These are phyloP conservation scores for Drosophila rhopaloa DNA, from an alignment of 1,140 invertebrate genomes.

Conservation along the genomic window DNA sequence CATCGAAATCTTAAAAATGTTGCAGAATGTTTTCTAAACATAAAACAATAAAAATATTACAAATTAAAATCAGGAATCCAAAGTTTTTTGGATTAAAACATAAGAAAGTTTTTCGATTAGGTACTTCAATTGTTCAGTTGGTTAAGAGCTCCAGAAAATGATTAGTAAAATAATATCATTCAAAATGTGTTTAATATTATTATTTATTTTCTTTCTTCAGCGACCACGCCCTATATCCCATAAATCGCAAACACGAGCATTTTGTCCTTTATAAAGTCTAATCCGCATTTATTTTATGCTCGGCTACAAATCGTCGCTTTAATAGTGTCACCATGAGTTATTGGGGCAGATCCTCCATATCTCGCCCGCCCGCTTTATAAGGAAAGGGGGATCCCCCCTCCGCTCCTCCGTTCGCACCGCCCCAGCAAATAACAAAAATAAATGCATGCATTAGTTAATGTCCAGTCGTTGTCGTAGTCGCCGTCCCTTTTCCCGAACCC, in stretches of 20 bases:
- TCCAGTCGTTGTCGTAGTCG: constrained; percentile 63
- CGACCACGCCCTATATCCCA: constrained; percentile 59
- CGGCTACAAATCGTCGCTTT: constrained; percentile 85
- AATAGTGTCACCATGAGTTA: constrained; percentile 84
- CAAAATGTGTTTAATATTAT: background rate
- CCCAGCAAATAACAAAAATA: constrained; percentile 66
- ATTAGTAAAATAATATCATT: too few relatives aligned
- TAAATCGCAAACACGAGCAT: constrained; percentile 82
- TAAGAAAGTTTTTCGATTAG: too few relatives aligned
- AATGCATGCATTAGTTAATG: constrained; percentile 83
- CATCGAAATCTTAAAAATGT: background rate
- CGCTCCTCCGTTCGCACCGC: constrained; percentile 2
- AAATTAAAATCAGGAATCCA: too few relatives aligned
- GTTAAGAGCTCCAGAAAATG: too few relatives aligned
- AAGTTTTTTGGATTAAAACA: too few relatives aligned
- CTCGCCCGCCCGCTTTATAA: constrained; percentile 25
- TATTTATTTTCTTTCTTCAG: background rate
- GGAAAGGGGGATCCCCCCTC: constrained; percentile 3
- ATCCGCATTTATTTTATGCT: constrained; percentile 85
- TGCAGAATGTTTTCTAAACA: too few relatives aligned
- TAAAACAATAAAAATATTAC: too few relatives aligned
- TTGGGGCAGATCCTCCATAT: constrained; percentile 63
- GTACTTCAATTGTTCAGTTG: too few relatives aligned
- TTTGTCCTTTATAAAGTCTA: constrained; percentile 85
- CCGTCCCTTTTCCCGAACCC: background rate